phyloP scores from a whole-genome alignment of 2,888 invertebrate genomes.

The Drosophila buzzatii region DNA sequence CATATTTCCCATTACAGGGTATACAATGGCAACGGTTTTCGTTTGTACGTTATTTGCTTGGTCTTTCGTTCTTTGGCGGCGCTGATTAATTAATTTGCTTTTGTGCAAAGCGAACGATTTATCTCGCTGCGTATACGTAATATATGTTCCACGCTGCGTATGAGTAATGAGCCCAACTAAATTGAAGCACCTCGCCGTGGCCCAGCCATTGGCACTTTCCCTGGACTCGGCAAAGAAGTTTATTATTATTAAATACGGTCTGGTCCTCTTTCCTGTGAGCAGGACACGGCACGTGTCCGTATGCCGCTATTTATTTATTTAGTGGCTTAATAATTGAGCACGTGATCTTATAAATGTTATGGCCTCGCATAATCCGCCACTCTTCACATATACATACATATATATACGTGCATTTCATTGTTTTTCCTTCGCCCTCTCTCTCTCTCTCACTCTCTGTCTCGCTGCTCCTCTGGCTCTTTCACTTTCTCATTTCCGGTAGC shows the following conservation, averaged over 20 bases:
- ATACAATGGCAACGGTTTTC: not conserved
- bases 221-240: slow-evolving; percentile 14
- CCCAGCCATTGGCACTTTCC: not conserved
- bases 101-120: slow-evolving; percentile 60
- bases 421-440: not conserved
- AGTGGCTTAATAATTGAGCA: slow-evolving; percentile 81
- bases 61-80: slow-evolving; percentile 8
- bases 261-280: not conserved
- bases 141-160: slow-evolving; percentile 62
- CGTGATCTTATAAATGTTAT: slow-evolving; percentile 78
- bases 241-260: slow-evolving; percentile 34
- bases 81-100: slow-evolving; percentile 71
- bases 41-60: not conserved
- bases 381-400: not conserved
- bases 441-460: not conserved
- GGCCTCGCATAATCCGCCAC: slow-evolving; percentile 44
- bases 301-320: slow-evolving; percentile 75
- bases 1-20: slow-evolving; percentile 1
- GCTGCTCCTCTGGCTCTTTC: not conserved
- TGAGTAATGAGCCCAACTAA: slow-evolving; percentile 70
- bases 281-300: slow-evolving; percentile 64
- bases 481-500: slow-evolving; percentile 36
- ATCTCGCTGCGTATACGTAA: slow-evolving; percentile 54
- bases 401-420: slow-evolving; percentile 4
- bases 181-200: slow-evolving; percentile 25